Evolutionary conservation across 2,797 vertebrate species (phyloP), one percentile per base, ranked within the genome.

Genomic region (Eutrigla gurnardus): DNA sequence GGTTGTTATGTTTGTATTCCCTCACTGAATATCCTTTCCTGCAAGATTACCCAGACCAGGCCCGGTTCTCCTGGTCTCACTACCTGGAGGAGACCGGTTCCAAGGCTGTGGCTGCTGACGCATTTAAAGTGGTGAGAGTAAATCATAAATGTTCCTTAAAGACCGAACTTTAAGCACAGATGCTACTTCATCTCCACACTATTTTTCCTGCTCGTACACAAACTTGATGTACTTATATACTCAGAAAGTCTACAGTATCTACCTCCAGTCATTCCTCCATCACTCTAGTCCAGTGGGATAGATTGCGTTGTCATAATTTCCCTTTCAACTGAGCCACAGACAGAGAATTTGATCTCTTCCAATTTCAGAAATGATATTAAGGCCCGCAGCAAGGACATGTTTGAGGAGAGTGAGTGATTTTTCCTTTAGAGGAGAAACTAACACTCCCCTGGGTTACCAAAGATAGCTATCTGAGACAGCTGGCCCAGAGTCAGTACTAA

Each of bases 81-180:
- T 99, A 99, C 88, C 92, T 99, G 86, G 94, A 96, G 76, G 98
- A 99, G 92, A 99, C 97, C 0, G 95, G 97, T 49, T 91, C 97
- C 40, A 95, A 95, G 70, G 96, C 96, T 14, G 97, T 98, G 70
- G 95, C 96, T 3, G 61, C 93, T 32, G 96, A 96, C 62, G 95
- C 96, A 68, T 99, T 99, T 87, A 97, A 96, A 94, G 94, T 95
- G 95, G 98, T 99, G 77, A 93, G 96, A 76, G 62, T 32, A 67
- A 36, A 37, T 1, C 52, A 60, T 43, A 45, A 3, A 65, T 37
- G 46, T 46, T 46, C 7, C 2, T 46, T 46, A 25, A 25, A 25
- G 25, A n/a, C 46, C 46, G n/a, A 49, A 49, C 46, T n/a, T 17
- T n/a, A 5, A 45, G 42, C 42, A 12, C 14, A 4, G 46, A 3